These are phyloP conservation scores for Lutraria rhynchaena DNA, from an alignment of 1,140 invertebrate genomes.

Conservation along the genomic window DNA sequence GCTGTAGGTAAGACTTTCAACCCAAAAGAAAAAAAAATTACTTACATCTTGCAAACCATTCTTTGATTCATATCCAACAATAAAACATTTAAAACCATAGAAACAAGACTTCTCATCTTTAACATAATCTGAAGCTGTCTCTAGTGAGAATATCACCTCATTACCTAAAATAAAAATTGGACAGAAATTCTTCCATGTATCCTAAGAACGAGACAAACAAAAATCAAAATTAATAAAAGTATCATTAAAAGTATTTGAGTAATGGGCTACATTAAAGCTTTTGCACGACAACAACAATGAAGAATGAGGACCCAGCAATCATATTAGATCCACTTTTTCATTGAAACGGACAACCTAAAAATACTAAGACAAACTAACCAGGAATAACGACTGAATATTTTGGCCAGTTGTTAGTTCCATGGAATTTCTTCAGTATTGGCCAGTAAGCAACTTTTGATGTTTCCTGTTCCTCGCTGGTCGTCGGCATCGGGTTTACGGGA, in stretches of 20 bases:
- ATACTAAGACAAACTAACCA: conserved; percentile 82
- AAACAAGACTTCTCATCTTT: conserved; percentile 93
- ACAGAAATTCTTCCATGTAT: no score
- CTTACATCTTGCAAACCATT: conserved; percentile 83
- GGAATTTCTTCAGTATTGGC: conserved; percentile 89
- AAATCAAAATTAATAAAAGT: no score
- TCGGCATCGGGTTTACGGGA: conserved; percentile 46
- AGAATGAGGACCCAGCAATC: not conserved
- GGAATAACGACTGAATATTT: conserved; percentile 93
- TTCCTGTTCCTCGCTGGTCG: conserved; percentile 72
- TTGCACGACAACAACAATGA: no score
- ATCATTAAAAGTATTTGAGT: no score
- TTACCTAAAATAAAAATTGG: conserved; percentile 87
- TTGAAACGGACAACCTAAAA: not conserved
- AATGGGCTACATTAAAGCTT: no score
- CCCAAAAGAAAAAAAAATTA: not conserved
- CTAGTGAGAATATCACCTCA: conserved; percentile 96
- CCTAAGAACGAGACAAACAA: no score
- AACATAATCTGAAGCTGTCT: conserved; percentile 97
- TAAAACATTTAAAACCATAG: conserved; percentile 96
- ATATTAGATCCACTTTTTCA: not conserved
- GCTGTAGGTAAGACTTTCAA: no score
- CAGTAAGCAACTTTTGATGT: conserved; percentile 83
- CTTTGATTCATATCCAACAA: conserved; percentile 95
- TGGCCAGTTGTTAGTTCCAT: conserved; percentile 91